Evolutionary conservation across 2,113 vertebrate genomes (phyloP).

Genomic region (Tachuris rubrigastra): DNA sequence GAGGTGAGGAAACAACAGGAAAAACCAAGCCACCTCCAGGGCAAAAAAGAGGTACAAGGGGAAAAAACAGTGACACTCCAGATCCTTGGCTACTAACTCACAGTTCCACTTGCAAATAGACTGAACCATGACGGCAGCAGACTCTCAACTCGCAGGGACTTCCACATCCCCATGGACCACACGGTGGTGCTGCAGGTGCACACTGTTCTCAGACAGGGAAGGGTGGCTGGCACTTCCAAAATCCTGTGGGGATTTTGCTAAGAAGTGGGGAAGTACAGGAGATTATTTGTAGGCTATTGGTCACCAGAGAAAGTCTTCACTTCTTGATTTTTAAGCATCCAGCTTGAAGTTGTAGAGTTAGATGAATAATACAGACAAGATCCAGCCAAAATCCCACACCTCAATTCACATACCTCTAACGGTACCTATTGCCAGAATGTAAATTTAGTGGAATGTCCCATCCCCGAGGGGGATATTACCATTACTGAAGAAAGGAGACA

Average conservation of each 20-base stretch:
- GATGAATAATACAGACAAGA: neutral
- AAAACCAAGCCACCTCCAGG: neutral
- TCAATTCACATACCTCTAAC: neutral
- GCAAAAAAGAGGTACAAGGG: neutral
- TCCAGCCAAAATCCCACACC: neutral
- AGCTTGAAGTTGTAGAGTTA: neutral
- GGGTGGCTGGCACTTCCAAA: neutral
- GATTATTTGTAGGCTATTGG: neutral
- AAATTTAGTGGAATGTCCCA: neutral
- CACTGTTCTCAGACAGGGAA: neutral
- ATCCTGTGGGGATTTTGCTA: neutral
- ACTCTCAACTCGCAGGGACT: too few relatives aligned
- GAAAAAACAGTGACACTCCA: neutral
- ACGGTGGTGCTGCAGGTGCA: conserved; percentile 12
- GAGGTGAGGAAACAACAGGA: neutral
- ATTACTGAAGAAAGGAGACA: neutral
- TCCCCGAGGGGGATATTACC: neutral
- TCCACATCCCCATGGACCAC: neutral
- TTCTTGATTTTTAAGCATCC: neutral
- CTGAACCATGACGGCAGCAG: fast-evolving
- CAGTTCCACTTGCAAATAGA: neutral
- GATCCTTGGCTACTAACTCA: neutral
- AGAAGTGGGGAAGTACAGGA: neutral
- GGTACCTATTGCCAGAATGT: neutral
- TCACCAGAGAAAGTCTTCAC: neutral